A percentile compares a stretch with the other conserved stretches of the same genome.
phyloP scores from a whole-genome alignment of 2,888 invertebrate species.

The Himalopsyche anomala region DNA sequence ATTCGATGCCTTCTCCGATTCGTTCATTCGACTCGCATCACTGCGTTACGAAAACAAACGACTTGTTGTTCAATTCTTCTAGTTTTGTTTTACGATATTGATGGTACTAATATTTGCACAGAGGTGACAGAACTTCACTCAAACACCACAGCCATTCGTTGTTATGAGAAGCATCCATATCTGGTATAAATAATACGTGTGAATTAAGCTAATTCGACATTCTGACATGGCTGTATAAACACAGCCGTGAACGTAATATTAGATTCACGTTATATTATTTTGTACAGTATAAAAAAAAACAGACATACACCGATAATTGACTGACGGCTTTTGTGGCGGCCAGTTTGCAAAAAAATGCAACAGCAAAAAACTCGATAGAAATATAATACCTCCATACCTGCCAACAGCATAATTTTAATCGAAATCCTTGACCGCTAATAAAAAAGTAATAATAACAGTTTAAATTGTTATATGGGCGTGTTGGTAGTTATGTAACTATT shows the following conservation, averaged over 20 bases:
- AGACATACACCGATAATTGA: not conserved
- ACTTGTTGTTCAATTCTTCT: too few relatives aligned
- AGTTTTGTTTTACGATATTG: too few relatives aligned
- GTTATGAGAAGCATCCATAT: too few relatives aligned
- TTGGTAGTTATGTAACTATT: conserved; percentile 7
- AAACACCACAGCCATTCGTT: too few relatives aligned
- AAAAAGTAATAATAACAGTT: conserved; percentile 20
- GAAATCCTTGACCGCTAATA: conserved; percentile 29
- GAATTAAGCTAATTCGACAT: not conserved
- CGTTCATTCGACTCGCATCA: too few relatives aligned
- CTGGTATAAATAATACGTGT: too few relatives aligned
- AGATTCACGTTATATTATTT: conserved; percentile 17
- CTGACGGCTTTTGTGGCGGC: not conserved
- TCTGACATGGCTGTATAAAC: conserved; percentile 9
- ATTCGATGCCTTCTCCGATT: too few relatives aligned
- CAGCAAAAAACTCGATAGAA: not conserved
- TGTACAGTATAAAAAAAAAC: conserved; percentile 14
- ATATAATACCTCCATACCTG: too few relatives aligned
- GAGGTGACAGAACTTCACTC: too few relatives aligned
- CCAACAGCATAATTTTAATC: not conserved
- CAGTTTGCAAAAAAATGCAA: conserved; percentile 19
- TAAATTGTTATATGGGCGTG: not conserved
- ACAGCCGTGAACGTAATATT: not conserved
- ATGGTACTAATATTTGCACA: too few relatives aligned
- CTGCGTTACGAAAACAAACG: too few relatives aligned